Conservation (phyloP, 2,888 invertebrate genomes). For the Eurytoma adleriae region DNA sequence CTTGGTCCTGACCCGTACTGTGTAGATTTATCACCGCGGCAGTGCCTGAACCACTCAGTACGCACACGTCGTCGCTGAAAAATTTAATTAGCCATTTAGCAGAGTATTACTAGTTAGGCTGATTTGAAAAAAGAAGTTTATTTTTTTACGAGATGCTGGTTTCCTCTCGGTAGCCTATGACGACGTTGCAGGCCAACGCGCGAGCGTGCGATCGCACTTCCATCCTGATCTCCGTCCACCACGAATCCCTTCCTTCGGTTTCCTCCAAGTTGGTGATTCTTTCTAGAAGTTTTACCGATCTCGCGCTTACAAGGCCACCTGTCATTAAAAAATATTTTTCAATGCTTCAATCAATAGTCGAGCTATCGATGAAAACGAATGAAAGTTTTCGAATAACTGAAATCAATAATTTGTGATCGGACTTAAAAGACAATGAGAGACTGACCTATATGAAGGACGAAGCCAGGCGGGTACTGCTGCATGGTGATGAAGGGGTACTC, state of each 20-base stretch:
- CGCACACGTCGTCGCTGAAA: constrained; percentile 93
- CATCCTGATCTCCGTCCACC: constrained; percentile 98
- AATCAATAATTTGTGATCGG: not conserved
- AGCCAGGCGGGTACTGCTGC: constrained; percentile 91
- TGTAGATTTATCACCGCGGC: constrained; percentile 89
- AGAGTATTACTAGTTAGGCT: too few relatives aligned
- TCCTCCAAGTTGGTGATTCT: constrained; percentile 91
- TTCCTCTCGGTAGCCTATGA: constrained; percentile 94
- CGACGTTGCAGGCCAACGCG: constrained; percentile 94
- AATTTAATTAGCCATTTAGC: not conserved
- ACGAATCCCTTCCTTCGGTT: constrained; percentile 93
- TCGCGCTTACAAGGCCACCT: constrained; percentile 90
- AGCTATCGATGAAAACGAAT: not conserved
- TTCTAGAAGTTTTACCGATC: constrained; percentile 90
- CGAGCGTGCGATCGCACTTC: constrained; percentile 96
- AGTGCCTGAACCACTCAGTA: constrained; percentile 94
- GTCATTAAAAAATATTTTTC: not conserved
- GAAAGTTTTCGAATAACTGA: not conserved
- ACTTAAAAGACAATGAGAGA: not conserved
- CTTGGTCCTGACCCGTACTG: constrained; percentile 74
- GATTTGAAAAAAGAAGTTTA: constrained; percentile 54
- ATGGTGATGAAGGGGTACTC: constrained; percentile 98
- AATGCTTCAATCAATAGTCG: not conserved
- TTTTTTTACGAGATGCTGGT: constrained; percentile 89
- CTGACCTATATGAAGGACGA: constrained; percentile 90